Evolutionary conservation across 2,113 vertebrate genomes (phyloP).

Genomic region (Rhipidura dahli): DNA sequence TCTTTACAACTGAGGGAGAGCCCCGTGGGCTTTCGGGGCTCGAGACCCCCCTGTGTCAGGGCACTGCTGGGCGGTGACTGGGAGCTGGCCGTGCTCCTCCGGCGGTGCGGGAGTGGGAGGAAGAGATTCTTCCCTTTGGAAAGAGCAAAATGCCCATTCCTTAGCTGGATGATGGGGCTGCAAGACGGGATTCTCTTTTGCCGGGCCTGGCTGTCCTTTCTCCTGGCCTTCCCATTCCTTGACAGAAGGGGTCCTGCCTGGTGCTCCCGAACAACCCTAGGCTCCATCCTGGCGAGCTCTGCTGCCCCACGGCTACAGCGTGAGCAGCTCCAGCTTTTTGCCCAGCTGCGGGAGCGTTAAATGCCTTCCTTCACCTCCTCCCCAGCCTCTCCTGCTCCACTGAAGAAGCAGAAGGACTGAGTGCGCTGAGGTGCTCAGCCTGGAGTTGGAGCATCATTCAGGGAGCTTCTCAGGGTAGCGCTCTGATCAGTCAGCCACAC

Average conservation of each 20-base stretch:
- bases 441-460: background rate
- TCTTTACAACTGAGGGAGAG: fast-evolving
- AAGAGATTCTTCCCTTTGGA: background rate
- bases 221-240: background rate
- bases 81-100: background rate
- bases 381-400: fast-evolving
- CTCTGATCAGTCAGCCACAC: background rate
- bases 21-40: background rate
- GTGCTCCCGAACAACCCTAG: fast-evolving
- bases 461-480: background rate
- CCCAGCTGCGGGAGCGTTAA: background rate
- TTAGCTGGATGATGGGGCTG: background rate
- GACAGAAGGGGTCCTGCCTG: background rate
- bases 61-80: background rate
- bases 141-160: background rate
- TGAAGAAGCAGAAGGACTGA: background rate
- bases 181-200: background rate
- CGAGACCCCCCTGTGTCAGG: fast-evolving
- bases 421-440: background rate
- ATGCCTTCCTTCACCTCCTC: background rate
- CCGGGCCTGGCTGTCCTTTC: background rate
- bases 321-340: background rate
- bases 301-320: background rate
- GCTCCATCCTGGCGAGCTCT: background rate
- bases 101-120: fast-evolving